phyloP scores from a whole-genome alignment of 2,113 vertebrate species.

The Sylvietta virens region DNA sequence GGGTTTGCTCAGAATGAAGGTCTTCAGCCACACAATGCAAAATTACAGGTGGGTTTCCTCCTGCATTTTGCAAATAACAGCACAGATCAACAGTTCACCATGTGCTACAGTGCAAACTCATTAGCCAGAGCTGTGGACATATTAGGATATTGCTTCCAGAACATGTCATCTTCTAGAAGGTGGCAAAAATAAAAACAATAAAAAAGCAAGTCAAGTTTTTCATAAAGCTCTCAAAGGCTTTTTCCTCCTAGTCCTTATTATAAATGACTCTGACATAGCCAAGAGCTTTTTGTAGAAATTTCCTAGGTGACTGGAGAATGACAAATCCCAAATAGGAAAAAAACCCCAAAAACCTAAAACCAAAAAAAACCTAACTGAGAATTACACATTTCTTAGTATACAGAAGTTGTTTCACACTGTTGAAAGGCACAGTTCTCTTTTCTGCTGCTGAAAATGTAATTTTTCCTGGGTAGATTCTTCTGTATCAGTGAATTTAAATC shows the following conservation, averaged over 20 bases:
- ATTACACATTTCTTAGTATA: background rate
- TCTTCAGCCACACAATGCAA: background rate
- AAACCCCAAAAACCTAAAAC: background rate
- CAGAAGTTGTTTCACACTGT: background rate
- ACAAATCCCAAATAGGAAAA: background rate
- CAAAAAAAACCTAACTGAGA: background rate
- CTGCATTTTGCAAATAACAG: background rate
- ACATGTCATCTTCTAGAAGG: background rate
- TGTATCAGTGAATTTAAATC: background rate
- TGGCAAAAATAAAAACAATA: background rate
- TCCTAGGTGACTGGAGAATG: background rate
- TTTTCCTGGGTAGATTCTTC: background rate
- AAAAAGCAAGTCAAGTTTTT: background rate
- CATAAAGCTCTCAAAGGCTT: background rate
- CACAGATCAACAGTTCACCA: background rate
- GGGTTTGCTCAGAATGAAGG: background rate
- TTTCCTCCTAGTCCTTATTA: background rate
- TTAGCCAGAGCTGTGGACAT: background rate
- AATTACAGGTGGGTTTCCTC: background rate
- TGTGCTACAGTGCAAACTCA: background rate
- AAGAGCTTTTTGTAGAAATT: conserved; percentile 13
- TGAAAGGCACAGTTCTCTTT: background rate
- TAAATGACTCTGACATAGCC: background rate
- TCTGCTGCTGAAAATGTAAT: background rate
- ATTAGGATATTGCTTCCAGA: background rate